Evolutionary conservation across 2,113 vertebrate species (phyloP).

Genomic region (Oceanodroma tethys): DNA sequence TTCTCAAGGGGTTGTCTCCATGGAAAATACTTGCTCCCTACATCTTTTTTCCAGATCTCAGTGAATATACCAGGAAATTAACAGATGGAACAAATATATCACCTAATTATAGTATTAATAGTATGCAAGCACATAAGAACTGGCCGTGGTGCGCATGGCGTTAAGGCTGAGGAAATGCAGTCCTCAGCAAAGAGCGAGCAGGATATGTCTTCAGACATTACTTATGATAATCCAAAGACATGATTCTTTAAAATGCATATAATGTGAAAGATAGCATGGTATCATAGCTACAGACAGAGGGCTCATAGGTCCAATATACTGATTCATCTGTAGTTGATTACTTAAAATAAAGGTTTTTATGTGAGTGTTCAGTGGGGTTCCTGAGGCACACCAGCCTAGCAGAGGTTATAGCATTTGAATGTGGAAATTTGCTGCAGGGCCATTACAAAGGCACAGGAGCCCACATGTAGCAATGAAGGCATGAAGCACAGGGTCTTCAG

Average conservation of each 20-base stretch:
- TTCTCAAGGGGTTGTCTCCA: neutral
- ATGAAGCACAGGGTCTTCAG: neutral
- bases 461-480: neutral
- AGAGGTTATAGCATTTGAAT: neutral
- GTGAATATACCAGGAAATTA: neutral
- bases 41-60: neutral
- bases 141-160: neutral
- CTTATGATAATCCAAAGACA: neutral
- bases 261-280: accelerated
- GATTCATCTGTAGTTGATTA: neutral
- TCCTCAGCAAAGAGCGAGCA: neutral
- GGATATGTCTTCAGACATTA: neutral
- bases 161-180: neutral
- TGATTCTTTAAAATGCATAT: accelerated
- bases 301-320: neutral
- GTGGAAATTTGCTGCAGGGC: neutral
- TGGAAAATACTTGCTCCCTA: neutral
- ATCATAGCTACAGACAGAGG: no score
- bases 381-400: neutral
- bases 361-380: neutral
- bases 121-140: neutral
- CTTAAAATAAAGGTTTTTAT: accelerated
- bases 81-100: neutral
- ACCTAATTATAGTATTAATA: neutral
- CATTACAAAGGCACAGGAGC: neutral